Evolutionary conservation across 2,113 vertebrate genomes (phyloP).

Genomic region (Podarcis muralis): DNA sequence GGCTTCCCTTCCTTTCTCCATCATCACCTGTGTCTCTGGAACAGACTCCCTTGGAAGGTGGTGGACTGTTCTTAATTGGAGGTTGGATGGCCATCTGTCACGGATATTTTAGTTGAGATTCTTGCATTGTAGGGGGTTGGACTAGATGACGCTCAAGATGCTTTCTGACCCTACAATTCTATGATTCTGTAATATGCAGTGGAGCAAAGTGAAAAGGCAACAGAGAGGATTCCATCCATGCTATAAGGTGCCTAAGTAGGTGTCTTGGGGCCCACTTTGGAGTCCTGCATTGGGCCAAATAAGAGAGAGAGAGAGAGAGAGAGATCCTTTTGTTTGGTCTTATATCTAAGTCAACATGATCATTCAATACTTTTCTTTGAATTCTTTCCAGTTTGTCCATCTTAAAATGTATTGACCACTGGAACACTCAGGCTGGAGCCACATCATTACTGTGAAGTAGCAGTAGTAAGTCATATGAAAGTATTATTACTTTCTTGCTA

Average conservation of each 20-base stretch:
- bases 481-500: constrained; percentile 1
- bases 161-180: too few species aligned
- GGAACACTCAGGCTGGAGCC: neutral
- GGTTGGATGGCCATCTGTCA: too few species aligned
- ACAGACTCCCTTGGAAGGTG: too few species aligned
- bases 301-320: too few species aligned
- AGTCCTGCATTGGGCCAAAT: too few species aligned
- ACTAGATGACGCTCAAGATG: too few species aligned
- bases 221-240: too few species aligned
- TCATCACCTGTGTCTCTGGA: neutral
- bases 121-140: too few species aligned
- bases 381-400: neutral
- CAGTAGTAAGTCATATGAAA: neutral
- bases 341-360: neutral
- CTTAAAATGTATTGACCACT: neutral
- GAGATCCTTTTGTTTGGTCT: neutral
- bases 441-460: neutral
- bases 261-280: too few species aligned
- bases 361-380: neutral
- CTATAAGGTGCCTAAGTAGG: too few species aligned
- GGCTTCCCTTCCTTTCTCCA: neutral
- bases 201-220: neutral
- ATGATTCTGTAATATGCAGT: neutral
- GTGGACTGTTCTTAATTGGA: too few species aligned
- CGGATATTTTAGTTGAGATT: too few species aligned